These are phyloP conservation scores for Harpalus rufipes DNA, from an alignment of 2,888 invertebrate species.

Conservation along the genomic window DNA sequence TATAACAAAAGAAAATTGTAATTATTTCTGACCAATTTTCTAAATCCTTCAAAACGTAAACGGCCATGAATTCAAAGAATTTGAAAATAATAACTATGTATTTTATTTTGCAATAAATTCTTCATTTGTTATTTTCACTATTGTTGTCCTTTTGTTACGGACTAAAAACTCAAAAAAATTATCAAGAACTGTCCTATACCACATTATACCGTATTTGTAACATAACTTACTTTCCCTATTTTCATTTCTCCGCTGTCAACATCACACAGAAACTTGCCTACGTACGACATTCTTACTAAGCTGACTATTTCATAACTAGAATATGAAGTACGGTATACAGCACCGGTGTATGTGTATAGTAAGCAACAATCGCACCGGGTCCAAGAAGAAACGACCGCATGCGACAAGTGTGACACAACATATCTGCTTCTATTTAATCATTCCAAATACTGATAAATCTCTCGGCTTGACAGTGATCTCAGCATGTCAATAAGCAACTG, in stretches of 20 bases:
- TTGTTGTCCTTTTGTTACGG: no score
- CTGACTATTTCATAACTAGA: conserved; percentile 26
- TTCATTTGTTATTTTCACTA: no score
- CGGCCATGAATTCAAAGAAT: no score
- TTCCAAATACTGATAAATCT: conserved; percentile 52
- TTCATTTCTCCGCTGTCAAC: conserved; percentile 4
- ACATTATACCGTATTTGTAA: no score
- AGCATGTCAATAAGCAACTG: conserved; percentile 29
- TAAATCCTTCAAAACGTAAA: no score
- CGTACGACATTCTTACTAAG: conserved; percentile 10
- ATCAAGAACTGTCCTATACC: no score
- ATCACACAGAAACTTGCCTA: neutral
- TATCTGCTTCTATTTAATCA: conserved; percentile 53
- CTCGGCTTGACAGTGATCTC: conserved; percentile 34
- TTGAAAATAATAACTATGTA: no score
- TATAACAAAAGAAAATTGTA: no score
- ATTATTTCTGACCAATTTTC: no score
- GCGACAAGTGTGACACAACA: conserved; percentile 57
- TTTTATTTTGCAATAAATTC: no score
- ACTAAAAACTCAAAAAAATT: no score
- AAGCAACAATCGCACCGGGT: neutral
- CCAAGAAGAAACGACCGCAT: conserved; percentile 1
- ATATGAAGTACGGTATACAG: neutral
- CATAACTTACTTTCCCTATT: neutral
- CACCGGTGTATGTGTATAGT: no score